These are phyloP conservation scores for Eristalis pertinax DNA, from an alignment of 2,888 invertebrate species.

Conservation along the genomic window DNA sequence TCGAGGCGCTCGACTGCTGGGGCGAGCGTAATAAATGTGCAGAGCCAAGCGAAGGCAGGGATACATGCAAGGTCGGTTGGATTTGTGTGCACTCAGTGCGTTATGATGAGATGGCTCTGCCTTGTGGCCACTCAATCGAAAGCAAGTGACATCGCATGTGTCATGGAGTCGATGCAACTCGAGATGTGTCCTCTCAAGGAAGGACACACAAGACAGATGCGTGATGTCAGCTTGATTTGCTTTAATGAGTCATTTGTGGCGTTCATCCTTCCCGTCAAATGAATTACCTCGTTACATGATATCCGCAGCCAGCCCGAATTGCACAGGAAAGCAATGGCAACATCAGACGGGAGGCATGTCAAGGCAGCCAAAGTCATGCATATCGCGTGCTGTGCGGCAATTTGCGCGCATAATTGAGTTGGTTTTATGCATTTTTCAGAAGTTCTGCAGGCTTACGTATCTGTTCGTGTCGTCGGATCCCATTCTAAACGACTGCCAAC, in stretches of 20 bases:
- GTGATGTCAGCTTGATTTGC: not conserved
- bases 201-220: not conserved
- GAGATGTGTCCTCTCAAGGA: too few relatives aligned
- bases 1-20: not conserved
- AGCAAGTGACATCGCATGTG: too few relatives aligned
- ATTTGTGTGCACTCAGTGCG: too few relatives aligned
- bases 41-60: too few relatives aligned
- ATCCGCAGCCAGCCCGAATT: not conserved
- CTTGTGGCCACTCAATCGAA: too few relatives aligned
- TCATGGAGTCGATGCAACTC: too few relatives aligned
- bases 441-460: constrained; percentile 34
- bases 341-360: not conserved
- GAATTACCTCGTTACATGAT: not conserved
- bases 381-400: constrained; percentile 54
- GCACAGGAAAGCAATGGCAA: not conserved
- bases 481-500: constrained; percentile 41
- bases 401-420: constrained; percentile 58
- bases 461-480: constrained; percentile 56
- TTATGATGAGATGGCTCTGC: too few relatives aligned
- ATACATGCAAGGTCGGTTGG: too few relatives aligned
- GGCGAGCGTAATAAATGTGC: too few relatives aligned
- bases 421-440: constrained; percentile 58
- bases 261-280: not conserved
- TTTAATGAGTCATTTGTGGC: not conserved
- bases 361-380: not conserved